phyloP scores from a whole-genome alignment of 2,888 invertebrate species.

The Mythimna vitellina region DNA sequence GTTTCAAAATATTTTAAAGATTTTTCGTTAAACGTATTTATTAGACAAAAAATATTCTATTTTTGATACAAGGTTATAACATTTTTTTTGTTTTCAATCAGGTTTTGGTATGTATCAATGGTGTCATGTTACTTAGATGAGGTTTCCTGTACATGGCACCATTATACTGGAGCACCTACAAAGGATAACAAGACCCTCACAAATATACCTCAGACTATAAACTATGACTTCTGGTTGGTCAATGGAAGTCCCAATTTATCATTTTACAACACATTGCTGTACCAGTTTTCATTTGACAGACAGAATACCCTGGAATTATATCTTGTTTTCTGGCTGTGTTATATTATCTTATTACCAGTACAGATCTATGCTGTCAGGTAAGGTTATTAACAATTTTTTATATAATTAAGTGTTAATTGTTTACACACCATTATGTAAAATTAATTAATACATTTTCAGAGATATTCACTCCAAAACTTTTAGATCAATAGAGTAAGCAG shows the following conservation, averaged over 20 bases:
- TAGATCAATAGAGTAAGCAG: slow-evolving; percentile 55
- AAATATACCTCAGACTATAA: slow-evolving; percentile 81
- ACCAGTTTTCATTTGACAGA: slow-evolving; percentile 99
- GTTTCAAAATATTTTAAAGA: neutral
- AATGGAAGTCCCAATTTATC: slow-evolving; percentile 98
- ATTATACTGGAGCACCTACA: slow-evolving; percentile 89
- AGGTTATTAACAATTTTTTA: slow-evolving; percentile 46
- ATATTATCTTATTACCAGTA: slow-evolving; percentile 96
- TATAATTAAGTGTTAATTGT: slow-evolving; percentile 1
- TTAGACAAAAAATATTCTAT: neutral
- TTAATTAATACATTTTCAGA: slow-evolving; percentile 52
- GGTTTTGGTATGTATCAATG: slow-evolving; percentile 99
- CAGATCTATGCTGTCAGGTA: slow-evolving; percentile 96
- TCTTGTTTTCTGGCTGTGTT: slow-evolving; percentile 96
- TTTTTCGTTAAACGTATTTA: neutral
- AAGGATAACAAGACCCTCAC: slow-evolving; percentile 80
- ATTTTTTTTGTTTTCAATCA: slow-evolving; percentile 82
- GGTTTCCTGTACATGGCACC: slow-evolving; percentile 95
- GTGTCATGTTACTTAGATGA: slow-evolving; percentile 97
- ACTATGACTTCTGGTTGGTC: slow-evolving; percentile 98
- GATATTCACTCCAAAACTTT: slow-evolving; percentile 50
- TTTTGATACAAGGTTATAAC: neutral
- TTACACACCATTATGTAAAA: slow-evolving; percentile 31
- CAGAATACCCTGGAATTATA: slow-evolving; percentile 98
- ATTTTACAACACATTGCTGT: slow-evolving; percentile 96